Evolutionary conservation across 2,888 invertebrate genomes (phyloP).

Genomic region (Calameuta pallipes): DNA sequence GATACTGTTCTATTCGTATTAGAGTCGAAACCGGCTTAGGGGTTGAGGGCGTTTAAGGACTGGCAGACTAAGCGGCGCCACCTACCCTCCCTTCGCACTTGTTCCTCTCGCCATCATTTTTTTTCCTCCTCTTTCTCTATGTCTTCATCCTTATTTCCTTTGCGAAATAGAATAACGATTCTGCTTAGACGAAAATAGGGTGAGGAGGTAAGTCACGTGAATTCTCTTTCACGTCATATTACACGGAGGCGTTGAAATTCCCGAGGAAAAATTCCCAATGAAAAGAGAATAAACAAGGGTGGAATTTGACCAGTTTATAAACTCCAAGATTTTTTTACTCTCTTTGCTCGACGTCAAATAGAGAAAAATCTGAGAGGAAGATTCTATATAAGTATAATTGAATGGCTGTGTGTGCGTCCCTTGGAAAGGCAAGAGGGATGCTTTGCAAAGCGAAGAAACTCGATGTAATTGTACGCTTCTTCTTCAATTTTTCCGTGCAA

Average conservation of each 20-base stretch:
- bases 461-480: not conserved
- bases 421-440: not conserved
- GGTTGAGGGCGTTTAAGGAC: slow-evolving; percentile 37
- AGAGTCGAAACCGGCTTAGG: slow-evolving; percentile 22
- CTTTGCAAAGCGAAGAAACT: not conserved
- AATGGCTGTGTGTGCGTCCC: not conserved
- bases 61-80: slow-evolving; percentile 56
- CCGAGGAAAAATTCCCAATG: not conserved
- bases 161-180: not conserved
- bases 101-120: slow-evolving; percentile 3
- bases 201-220: not conserved
- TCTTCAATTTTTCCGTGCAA: not conserved
- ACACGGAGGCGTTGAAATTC: not conserved
- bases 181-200: not conserved
- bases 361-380: not conserved
- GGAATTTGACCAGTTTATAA: not conserved
- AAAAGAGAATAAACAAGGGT: not conserved
- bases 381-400: not conserved
- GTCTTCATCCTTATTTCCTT: not conserved
- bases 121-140: not conserved
- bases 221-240: not conserved
- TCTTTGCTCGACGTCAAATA: not conserved
- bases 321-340: not conserved
- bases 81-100: slow-evolving; percentile 9
- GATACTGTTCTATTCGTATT: not conserved